These are phyloP conservation scores for Typhlichthys subterraneus DNA, from an alignment of 2,797 vertebrate species.

Conservation along the genomic window DNA sequence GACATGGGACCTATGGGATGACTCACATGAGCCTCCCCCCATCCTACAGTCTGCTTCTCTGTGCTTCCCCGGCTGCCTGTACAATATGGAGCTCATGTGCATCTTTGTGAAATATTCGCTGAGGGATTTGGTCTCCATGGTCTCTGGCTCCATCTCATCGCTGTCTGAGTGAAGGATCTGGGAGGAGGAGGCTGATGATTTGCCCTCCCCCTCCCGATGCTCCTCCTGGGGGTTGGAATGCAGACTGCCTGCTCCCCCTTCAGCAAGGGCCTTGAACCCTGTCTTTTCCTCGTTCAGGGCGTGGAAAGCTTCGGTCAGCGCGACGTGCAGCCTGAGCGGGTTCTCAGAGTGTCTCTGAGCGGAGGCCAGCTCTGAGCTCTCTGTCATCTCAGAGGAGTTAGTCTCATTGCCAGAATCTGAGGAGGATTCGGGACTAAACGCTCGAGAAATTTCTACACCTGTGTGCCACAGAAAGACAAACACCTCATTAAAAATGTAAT, in stretches of 20 bases:
- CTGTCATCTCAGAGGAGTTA: conserved; percentile 99
- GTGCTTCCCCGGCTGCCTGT: conserved; percentile 85
- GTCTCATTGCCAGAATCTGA: conserved; percentile 99
- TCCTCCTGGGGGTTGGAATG: conserved; percentile 50
- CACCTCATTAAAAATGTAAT: conserved; percentile 77
- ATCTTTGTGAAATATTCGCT: conserved; percentile 95
- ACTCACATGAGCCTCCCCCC: conserved; percentile 68
- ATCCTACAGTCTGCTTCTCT: conserved; percentile 79
- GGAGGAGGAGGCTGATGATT: conserved; percentile 87
- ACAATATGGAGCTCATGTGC: conserved; percentile 89
- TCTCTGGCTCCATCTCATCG: conserved; percentile 98
- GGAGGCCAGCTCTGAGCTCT: conserved; percentile 92
- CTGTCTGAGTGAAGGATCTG: conserved; percentile 92
- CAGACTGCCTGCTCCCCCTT: conserved; percentile 70
- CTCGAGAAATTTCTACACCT: conserved; percentile 98
- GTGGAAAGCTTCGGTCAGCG: conserved; percentile 87
- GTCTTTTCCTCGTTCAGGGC: conserved; percentile 85
- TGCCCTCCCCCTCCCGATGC: conserved; percentile 79
- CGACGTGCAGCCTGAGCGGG: conserved; percentile 87
- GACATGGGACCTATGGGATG: conserved; percentile 78
- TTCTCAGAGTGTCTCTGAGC: conserved; percentile 93
- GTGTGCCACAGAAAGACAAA: conserved; percentile 84
- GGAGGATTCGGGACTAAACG: conserved; percentile 97
- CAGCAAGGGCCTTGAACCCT: conserved; percentile 76
- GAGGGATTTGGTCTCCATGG: conserved; percentile 98